Evolutionary conservation across 92 coral and sea anemone genomes (phyloP), one percentile per base, ranked within the genome.

Genomic region (Porites evermanni): DNA sequence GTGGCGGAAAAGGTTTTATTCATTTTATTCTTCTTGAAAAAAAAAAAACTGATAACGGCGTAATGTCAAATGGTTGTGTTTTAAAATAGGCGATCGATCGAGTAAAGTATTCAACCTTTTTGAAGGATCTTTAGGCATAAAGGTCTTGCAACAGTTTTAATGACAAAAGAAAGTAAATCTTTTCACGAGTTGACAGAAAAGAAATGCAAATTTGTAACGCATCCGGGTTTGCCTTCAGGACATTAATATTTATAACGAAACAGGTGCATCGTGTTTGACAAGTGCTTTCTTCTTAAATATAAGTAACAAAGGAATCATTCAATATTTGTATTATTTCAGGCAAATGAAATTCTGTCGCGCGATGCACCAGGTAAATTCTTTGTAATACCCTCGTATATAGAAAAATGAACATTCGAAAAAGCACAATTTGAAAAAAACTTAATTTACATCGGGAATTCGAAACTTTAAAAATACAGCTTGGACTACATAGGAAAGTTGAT

Each of bases 121-220:
- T 38, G 47, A 38, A 38, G 47, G 47, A 38, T 38, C 6, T 38
- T 38, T 38, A 4, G 47, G 47, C 6, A 38, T 38, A 38, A 38
- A 38, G 47, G 47, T 38, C 47, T 38, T 38, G 47, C 47, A 4
- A 38, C 0, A 4, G 47, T 38, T 38, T 38, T 38, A 66, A n/a
- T 6, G 51, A 21, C 23, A 12, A 53, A 74, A 74, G 13, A 53
- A 7, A n/a, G 38, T 20, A 23, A 53, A 74, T 21, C 38, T 7
- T 74, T 52, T 52, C 63, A 53, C 1, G 19, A 0, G 8, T 50
- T n/a, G 1, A 6, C 56, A 18, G n/a, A 18, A 60, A 52, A n/a
- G 21, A 63, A 56, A 81, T 81, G 86, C 77, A 81, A 70, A 81
- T 81, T 81, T 70, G 17, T n/a, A 12, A 20, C 6, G 11, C 53